Base-by-base conservation (phyloP, 2,113 vertebrate genomes). In the Menidia beryllina region DNA sequence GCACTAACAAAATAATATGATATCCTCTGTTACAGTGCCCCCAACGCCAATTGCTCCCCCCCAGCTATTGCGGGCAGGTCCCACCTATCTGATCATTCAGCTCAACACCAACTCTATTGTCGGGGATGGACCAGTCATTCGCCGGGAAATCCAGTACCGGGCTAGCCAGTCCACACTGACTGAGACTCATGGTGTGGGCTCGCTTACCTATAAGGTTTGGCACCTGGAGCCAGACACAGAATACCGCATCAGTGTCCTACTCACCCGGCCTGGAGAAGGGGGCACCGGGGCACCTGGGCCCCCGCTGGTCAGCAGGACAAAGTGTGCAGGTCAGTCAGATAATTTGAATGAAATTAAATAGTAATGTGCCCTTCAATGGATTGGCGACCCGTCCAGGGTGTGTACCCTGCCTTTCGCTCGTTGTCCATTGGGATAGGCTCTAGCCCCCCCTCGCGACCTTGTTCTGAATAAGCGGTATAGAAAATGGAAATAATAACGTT, bases 71-170 rank as follows among this genome's bases (percentile, higher is more conserved):
- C 93, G 96, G 5, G 95, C 96, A 0, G 97, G 97, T 13, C 94
- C 97, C 65, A 99, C 97, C 47, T 99, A 98, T 88, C 93, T 98
- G 81, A 96, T 98, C 85, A 96, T 99, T 81, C 96, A 98, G 83
- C 96, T 98, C 69, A 99, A 99, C 89, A 96, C 97, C 71, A 97
- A 98, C 91, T 96, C 96, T 81, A 97, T 98, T 56, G 95, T 94
- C 0, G 97, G 97, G 0, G 97, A 99, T 0, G 97, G 97, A 19
- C 97, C 97, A 0, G 96, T 99, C 1, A 96, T 99, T 56, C 95
- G 96, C 30, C 95, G 96, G 38, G 97, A 98, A 88, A 97, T 99
- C 7, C 96, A 98, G 84, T 99, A 99, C 89, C 91, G 96, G 17
- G 96, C 97, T 89, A 94, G 95, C 30, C 95, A 94, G 1, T 96